A percentile compares a stretch with the other conserved stretches of the same genome.
Conservation (phyloP, 2,113 vertebrate species). For the Notothenia coriiceps region DNA sequence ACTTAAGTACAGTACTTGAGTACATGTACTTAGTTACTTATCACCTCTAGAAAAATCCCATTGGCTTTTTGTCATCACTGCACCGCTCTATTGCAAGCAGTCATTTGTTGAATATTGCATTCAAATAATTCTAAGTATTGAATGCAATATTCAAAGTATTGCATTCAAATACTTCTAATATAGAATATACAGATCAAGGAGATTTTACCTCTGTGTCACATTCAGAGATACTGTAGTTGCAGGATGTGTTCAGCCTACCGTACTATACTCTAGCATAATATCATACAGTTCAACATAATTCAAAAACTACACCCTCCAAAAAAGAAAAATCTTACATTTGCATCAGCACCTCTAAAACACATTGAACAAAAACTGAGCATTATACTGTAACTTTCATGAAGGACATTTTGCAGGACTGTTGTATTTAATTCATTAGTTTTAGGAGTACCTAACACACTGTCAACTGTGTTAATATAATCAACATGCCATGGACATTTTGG, state of each 20-base stretch:
- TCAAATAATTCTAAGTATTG: no score
- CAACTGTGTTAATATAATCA: no score
- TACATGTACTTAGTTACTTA: no score
- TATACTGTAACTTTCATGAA: not conserved
- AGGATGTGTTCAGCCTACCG: no score
- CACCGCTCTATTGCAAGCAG: no score
- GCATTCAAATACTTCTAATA: no score
- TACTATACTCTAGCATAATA: not conserved
- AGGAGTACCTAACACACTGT: not conserved
- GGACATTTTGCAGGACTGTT: not conserved
- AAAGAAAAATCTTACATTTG: not conserved
- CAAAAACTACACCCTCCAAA: not conserved
- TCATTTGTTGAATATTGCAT: no score
- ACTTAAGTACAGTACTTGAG: no score
- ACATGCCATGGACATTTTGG: not conserved
- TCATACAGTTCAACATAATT: not conserved
- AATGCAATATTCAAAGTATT: not conserved
- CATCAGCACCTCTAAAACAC: not conserved
- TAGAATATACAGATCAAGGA: not conserved
- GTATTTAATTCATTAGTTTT: not conserved
- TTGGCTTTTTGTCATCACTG: no score
- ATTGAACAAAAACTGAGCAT: not conserved
- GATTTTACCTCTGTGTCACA: no score
- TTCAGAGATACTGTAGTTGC: no score
- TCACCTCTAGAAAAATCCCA: no score